phyloP scores from a whole-genome alignment of 2,888 invertebrate genomes.

The Drosophila neonasuta region DNA sequence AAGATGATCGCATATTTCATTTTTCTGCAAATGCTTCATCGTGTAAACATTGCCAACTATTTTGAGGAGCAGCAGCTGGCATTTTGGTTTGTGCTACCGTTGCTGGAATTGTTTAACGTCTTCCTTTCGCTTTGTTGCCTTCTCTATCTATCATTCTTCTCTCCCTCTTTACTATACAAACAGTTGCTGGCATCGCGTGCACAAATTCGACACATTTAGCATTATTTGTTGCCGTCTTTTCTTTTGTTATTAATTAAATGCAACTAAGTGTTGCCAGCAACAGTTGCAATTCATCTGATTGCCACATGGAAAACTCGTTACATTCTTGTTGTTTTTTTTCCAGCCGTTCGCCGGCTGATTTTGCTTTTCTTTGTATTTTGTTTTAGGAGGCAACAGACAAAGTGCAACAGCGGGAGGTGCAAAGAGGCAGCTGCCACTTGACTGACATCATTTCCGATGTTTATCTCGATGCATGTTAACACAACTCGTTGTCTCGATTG shows the following conservation, averaged over 20 bases:
- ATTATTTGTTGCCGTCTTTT: conserved; percentile 34
- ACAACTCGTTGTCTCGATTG: conserved; percentile 53
- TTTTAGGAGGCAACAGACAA: conserved; percentile 14
- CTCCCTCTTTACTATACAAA: not conserved
- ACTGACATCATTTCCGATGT: conserved; percentile 78
- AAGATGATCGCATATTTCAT: too few relatives aligned
- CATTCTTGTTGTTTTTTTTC: conserved; percentile 17
- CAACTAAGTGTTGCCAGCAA: conserved; percentile 33
- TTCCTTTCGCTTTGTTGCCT: not conserved
- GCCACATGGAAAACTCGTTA: conserved; percentile 49
- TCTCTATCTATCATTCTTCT: conserved; percentile 1
- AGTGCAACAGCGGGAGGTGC: conserved; percentile 8
- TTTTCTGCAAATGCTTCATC: not conserved
- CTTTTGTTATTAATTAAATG: conserved; percentile 36
- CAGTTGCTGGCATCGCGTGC: conserved; percentile 48
- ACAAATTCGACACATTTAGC: conserved; percentile 30
- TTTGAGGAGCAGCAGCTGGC: conserved; percentile 9
- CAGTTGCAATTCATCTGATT: conserved; percentile 60
- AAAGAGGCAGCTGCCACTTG: conserved; percentile 48
- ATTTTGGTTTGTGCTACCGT: not conserved
- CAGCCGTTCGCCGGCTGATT: conserved; percentile 48
- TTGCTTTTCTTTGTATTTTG: conserved; percentile 36
- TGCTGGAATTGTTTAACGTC: not conserved
- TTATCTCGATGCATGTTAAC: conserved; percentile 75
- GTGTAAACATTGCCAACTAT: conserved; percentile 4